phyloP scores from a whole-genome alignment of 1,140 invertebrate genomes.

The Dendroctonus ponderosae region DNA sequence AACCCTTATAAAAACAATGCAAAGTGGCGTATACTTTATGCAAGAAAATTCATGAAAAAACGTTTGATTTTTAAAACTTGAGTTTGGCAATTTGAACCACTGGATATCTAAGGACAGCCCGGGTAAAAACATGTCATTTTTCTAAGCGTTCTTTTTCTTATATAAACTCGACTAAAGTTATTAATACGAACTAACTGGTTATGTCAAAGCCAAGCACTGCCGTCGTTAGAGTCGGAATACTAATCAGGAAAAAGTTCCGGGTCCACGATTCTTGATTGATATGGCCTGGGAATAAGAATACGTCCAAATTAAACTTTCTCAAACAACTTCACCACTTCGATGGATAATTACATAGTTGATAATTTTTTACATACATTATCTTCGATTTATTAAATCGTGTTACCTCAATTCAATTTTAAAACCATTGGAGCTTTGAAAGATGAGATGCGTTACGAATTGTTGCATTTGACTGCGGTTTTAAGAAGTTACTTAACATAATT shows the following conservation, averaged over 20 bases:
- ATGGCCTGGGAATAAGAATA: slow-evolving; percentile 49
- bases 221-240: slow-evolving; percentile 50
- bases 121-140: slow-evolving; percentile 51
- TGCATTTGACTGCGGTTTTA: no score
- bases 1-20: no score
- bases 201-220: slow-evolving; percentile 53
- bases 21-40: no score
- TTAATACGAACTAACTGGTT: slow-evolving; percentile 54
- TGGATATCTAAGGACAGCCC: slow-evolving; percentile 17
- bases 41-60: no score
- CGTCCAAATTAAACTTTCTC: slow-evolving; percentile 34
- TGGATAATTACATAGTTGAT: no score
- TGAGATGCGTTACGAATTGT: no score
- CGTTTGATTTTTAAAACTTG: no score
- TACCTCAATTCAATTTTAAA: no score
- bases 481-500: no score
- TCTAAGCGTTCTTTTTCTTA: slow-evolving; percentile 49
- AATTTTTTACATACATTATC: no score
- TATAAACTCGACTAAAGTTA: slow-evolving; percentile 51
- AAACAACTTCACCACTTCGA: not conserved
- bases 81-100: slow-evolving; percentile 5
- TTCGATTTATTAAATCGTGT: no score
- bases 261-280: slow-evolving; percentile 47
- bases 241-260: slow-evolving; percentile 48
- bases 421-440: no score